Evolutionary conservation across 2,113 vertebrate genomes (phyloP).

Genomic region (Paradisaea rubra): DNA sequence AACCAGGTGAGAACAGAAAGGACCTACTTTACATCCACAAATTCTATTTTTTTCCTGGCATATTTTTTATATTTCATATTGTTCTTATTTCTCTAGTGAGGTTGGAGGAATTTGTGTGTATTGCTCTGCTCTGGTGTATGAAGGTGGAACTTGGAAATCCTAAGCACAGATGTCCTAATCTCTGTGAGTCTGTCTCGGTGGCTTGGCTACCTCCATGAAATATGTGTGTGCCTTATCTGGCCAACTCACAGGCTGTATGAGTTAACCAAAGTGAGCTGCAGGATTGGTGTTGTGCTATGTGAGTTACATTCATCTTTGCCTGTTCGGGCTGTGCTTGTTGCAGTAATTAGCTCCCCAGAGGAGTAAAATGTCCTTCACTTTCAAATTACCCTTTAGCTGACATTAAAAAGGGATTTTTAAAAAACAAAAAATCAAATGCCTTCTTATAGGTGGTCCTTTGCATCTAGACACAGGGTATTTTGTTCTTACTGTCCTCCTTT

Average conservation of each 20-base stretch:
- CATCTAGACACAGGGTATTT: background rate
- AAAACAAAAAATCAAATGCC: background rate
- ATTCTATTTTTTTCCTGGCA: background rate
- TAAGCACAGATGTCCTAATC: background rate
- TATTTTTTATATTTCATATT: background rate
- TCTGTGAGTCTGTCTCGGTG: fast-evolving
- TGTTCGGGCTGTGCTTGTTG: slow-evolving; percentile 30
- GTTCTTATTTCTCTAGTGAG: background rate
- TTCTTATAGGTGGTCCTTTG: slow-evolving; percentile 6
- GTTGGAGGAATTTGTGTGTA: background rate
- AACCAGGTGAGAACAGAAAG: background rate
- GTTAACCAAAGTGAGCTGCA: background rate
- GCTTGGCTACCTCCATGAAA: background rate
- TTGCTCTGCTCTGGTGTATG: background rate
- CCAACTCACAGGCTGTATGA: background rate
- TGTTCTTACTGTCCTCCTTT: background rate
- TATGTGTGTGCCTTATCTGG: background rate
- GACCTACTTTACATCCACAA: background rate
- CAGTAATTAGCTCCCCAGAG: slow-evolving; percentile 60
- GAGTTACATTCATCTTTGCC: background rate
- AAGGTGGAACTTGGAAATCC: background rate
- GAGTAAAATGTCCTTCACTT: slow-evolving; percentile 48
- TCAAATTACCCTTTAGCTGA: slow-evolving; percentile 55
- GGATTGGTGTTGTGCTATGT: background rate
- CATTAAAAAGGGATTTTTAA: background rate